These are phyloP conservation scores for Epinotia bilunana DNA, from an alignment of 2,888 invertebrate species.

Conservation along the genomic window DNA sequence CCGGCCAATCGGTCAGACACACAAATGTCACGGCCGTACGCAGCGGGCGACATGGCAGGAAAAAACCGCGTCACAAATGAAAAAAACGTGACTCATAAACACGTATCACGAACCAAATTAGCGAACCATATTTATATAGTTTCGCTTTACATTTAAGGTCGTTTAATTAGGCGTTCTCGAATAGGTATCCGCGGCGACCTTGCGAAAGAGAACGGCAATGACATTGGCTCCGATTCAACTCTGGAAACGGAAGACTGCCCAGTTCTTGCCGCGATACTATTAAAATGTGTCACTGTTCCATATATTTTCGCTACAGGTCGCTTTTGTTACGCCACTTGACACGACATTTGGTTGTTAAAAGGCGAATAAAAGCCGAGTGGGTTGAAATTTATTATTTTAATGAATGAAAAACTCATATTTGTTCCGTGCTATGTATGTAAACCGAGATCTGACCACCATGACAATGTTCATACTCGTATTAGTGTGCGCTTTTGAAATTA, in stretches of 20 bases:
- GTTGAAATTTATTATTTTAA: slow-evolving; percentile 1
- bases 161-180: slow-evolving; percentile 55
- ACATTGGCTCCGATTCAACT: slow-evolving; percentile 72
- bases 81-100: slow-evolving; percentile 76
- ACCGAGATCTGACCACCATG: too few species aligned
- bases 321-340: not conserved
- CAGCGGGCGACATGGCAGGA: slow-evolving; percentile 73
- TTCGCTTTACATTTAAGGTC: slow-evolving; percentile 24
- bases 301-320: slow-evolving; percentile 10
- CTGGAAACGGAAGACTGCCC: slow-evolving; percentile 68
- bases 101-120: slow-evolving; percentile 36
- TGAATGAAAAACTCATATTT: not conserved
- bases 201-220: slow-evolving; percentile 75
- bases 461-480: not conserved
- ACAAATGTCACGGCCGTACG: slow-evolving; percentile 82
- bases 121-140: slow-evolving; percentile 43
- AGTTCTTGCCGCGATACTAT: slow-evolving; percentile 51
- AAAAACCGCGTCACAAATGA: slow-evolving; percentile 76
- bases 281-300: slow-evolving; percentile 33
- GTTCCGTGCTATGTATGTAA: not conserved
- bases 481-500: too few species aligned
- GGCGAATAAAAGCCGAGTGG: not conserved
- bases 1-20: slow-evolving; percentile 82
- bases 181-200: slow-evolving; percentile 64
- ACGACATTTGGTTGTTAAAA: slow-evolving; percentile 9